Evolutionary conservation across 1,140 invertebrate species (phyloP), one percentile per base, ranked within the genome.

Genomic region (Meteorus sp.): DNA sequence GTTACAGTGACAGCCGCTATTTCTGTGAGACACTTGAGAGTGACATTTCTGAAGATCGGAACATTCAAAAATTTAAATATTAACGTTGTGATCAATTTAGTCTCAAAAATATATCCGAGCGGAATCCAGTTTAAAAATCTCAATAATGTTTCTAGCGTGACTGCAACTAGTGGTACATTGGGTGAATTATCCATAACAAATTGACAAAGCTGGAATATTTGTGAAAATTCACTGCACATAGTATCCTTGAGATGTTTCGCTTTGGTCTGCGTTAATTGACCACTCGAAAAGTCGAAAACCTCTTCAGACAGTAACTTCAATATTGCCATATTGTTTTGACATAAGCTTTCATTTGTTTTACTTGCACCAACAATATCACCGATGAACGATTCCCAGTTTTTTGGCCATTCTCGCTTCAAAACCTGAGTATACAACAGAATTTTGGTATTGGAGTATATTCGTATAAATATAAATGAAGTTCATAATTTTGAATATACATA

Each of bases 61-160:
- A 98, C 94, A 81, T 93, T 93, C 51, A 99, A 84, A 83, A 99
- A 99, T 87, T 98, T 98, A 71, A 90, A 94, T 72, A 97, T 95
- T 45, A 99, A 83, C 39, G 94, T 97, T 63, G 87, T 89, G 64
- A 99, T 97, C 11, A 99, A 82, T 77, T 98, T 94, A 54, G 97
- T 99, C 85, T 99, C 97, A 84, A 99, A 99, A 74, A 99, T 98
- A 74, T 99, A 99, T 9, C 97, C 97, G 44, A 99, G 83, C 15
- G 98, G 98, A 74, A 99, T 99, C 98, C 98, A 99, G 76, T 98
- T 99, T 15, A 99, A 84, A 84, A 99, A 99, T 77, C 95, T 85
- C 44, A 99, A 81, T 44, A 99, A 82, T 17, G 98, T 99, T 74
- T 98, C 94, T 55, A 99, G 82, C 2, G 97, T 99, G 9, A 95